Base-by-base conservation (phyloP, 1,140 invertebrate genomes). In the Oscheius sp. region DNA sequence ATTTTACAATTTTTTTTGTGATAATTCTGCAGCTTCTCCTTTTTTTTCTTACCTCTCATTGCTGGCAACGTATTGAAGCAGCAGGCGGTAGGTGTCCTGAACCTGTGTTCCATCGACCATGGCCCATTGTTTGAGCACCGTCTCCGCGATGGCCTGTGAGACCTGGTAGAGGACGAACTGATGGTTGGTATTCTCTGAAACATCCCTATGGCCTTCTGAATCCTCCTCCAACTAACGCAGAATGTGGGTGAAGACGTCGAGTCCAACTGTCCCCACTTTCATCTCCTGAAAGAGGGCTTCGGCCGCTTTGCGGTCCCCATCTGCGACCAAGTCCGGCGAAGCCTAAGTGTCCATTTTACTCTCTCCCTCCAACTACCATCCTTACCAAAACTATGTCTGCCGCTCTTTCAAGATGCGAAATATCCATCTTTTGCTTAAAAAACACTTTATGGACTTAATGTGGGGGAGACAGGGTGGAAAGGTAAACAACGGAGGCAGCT, bases 101-200 rank as follows among this genome's bases (percentile, higher is more conserved):
- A 69, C 46, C 28, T 67, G 46, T 1, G 18, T 10, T 18, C 42
- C 26, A 3, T 68, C 64, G 23, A 75, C 42, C 20, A 68, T 4
- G 20, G 38, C n/a, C 75, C 75, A 76, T 20, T 68, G 63, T 20
- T 66, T 52, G 10, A 76, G 62, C 1, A 69, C 66, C 32, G 61
- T 68, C 20, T 68, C 59, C 1, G 62, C 71, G 2, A 58, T n/a
- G 10, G 64, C 58, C 35, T 74, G 71, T 20, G 52, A 38, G 1
- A 76, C 35, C 68, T 75, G 52, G 34, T 68, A 68, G 10, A 75
- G 15, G 2, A 76, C 63, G 42, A 76, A 76, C 2, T 45, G 58
- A 62, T 68, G 45, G n/a, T 32, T 34, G 1, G 75, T 49, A 35
- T 68, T 28, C 29, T 31, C 72, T 68, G 46, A 68, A 64, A 72